Percentiles rank a stretch among this genome's conserved stretches.
Evolutionary conservation across 2,888 invertebrate genomes (phyloP).

Genomic region (Laspeyria flexula): DNA sequence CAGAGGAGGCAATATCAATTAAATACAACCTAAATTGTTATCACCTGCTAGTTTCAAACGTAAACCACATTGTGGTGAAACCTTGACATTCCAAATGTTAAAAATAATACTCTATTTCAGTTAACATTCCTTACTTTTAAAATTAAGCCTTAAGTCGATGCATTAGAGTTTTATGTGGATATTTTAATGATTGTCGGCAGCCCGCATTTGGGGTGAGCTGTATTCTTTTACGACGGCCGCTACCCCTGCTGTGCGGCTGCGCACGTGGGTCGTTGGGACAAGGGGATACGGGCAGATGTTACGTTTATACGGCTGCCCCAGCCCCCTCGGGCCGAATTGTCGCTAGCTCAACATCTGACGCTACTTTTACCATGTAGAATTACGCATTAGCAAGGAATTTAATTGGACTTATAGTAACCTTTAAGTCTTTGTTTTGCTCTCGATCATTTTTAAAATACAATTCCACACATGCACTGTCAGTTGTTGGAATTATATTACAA

Average conservation of each 20-base stretch:
- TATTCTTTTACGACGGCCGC: conserved; percentile 72
- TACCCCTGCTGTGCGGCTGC: conserved; percentile 77
- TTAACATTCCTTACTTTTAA: conserved; percentile 49
- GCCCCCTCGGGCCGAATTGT: conserved; percentile 21
- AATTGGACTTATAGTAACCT: neutral
- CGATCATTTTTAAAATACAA: neutral
- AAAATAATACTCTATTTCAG: conserved; percentile 83
- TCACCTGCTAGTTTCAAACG: conserved; percentile 74
- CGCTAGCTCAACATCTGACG: conserved; percentile 23
- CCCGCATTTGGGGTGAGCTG: conserved; percentile 78
- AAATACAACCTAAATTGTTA: conserved; percentile 54
- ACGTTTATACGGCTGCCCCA: conserved; percentile 61
- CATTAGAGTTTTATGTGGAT: conserved; percentile 55
- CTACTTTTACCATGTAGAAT: conserved; percentile 2
- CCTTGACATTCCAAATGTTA: conserved; percentile 84
- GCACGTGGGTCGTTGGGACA: conserved; percentile 75
- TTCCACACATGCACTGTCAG: too few species aligned
- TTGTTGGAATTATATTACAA: neutral
- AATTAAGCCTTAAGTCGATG: conserved; percentile 54
- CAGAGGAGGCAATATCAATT: conserved; percentile 26
- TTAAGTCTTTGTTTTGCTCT: neutral
- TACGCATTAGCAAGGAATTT: conserved; percentile 1
- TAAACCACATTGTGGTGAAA: conserved; percentile 77
- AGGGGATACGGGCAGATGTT: conserved; percentile 75
- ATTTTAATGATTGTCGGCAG: conserved; percentile 41